Percentiles rank a stretch among this genome's conserved stretches.
phyloP scores from a whole-genome alignment of 1,140 invertebrate species.

The Magallana angulata region DNA sequence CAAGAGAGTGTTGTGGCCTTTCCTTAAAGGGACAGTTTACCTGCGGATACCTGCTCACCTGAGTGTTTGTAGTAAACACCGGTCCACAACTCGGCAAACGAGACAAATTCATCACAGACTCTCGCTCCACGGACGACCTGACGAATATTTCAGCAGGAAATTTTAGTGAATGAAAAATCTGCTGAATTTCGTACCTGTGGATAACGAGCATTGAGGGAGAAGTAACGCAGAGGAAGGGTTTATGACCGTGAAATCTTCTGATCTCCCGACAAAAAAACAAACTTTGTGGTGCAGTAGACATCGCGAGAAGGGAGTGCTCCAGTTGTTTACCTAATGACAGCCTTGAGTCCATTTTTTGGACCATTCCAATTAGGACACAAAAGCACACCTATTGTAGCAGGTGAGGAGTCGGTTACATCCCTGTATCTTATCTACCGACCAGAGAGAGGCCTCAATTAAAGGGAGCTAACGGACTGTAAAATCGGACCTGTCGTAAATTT shows the following conservation, averaged over 20 bases:
- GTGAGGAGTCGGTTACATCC: neutral
- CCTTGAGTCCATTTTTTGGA: neutral
- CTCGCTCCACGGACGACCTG: neutral
- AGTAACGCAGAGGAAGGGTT: neutral
- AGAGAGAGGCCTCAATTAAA: constrained; percentile 26
- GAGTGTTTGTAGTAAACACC: neutral
- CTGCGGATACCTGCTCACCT: neutral
- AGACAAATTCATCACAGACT: neutral
- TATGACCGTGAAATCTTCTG: constrained; percentile 19
- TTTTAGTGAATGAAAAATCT: constrained; percentile 28
- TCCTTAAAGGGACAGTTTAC: constrained; percentile 1
- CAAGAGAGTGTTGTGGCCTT: constrained; percentile 12
- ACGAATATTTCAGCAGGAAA: neutral
- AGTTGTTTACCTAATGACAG: constrained; percentile 15
- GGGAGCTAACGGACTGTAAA: constrained; percentile 4
- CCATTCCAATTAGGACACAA: constrained; percentile 24
- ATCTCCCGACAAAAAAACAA: neutral
- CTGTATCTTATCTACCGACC: neutral
- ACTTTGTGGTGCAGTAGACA: neutral
- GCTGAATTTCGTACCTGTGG: constrained; percentile 22
- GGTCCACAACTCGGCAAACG: neutral
- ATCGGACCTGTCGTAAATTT: constrained; percentile 30
- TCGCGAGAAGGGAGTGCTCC: neutral
- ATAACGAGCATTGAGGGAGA: neutral
- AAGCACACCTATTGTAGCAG: constrained; percentile 21